Evolutionary conservation across 2,888 invertebrate species (phyloP), one percentile per base, ranked within the genome.

Genomic region (Acronicta alni): DNA sequence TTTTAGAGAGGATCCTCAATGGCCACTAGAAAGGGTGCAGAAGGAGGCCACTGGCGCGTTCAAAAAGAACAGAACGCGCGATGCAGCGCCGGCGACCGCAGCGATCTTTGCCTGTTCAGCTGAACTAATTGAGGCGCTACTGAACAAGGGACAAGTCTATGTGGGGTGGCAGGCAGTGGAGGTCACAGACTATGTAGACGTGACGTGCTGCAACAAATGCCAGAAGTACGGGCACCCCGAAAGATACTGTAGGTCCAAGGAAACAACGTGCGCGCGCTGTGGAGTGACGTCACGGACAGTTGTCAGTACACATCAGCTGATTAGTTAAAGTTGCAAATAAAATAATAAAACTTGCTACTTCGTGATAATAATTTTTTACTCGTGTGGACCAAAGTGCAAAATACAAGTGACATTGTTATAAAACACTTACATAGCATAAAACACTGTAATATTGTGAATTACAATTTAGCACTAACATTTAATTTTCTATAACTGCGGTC

Each of bases 171-270:
- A 75, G 0, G 70, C 46, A 0, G 55, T 63, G 0, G 52, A 62
- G 0, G 65, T 68, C 0, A 2, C 8, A 0, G 75, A 79, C 45
- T 66, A 44, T 0, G 10, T 74, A 0, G 6, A 23, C 4, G 67
- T 64, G 0, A 76, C 79, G 0, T 80, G 81, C 66, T 82, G 81
- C 58, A 35, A 4, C 0, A 79, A 67, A 7, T 85, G 85, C 44
- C 85, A 85, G 17, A 66, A 67, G 1, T 84, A 81, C 18, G 83
- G 84, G 0, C 82, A 85, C 68, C 81, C 82, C 0, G 83, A 77
- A 9, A 74, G 76, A 0, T 65, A 56, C n/a, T 83, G 81, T 37
- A n/a, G 64, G 0, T 35, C 75, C 0, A 5, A 20, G 0, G 52
- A 39, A 0, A 4, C 1, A 0, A 62, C 45, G 0, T 83, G 82